phyloP scores from a whole-genome alignment of 1,140 invertebrate species.

The Antheraea pernyi region DNA sequence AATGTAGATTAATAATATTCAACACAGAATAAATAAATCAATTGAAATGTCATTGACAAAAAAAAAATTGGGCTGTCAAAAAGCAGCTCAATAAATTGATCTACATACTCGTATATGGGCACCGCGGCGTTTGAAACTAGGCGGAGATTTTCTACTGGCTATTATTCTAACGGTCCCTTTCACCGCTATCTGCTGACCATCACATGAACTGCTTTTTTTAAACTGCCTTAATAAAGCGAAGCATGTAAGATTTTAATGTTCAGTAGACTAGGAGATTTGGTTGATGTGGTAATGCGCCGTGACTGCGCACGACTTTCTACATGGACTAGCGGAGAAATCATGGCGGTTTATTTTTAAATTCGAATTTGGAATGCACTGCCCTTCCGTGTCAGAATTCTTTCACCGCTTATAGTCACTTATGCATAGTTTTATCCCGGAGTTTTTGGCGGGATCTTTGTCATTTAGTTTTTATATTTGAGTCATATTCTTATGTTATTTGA shows the following conservation, averaged over 20 bases:
- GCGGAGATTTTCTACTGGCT: slow-evolving; percentile 54
- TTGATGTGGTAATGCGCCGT: slow-evolving; percentile 69
- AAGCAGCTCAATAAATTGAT: slow-evolving; percentile 39
- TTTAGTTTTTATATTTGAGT: too few species aligned
- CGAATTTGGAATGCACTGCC: slow-evolving; percentile 46
- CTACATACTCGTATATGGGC: slow-evolving; percentile 32
- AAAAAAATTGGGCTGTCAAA: slow-evolving; percentile 38
- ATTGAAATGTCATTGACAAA: slow-evolving; percentile 24
- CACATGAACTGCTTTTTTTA: slow-evolving; percentile 67
- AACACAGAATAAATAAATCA: slow-evolving; percentile 26
- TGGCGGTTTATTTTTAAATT: slow-evolving; percentile 39
- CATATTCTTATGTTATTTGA: too few species aligned
- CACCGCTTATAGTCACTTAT: background rate
- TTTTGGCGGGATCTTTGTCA: too few species aligned
- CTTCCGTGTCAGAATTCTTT: slow-evolving; percentile 8
- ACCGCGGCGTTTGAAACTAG: slow-evolving; percentile 38
- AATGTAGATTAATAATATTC: background rate
- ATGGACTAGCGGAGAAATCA: slow-evolving; percentile 30
- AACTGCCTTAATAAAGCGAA: slow-evolving; percentile 72
- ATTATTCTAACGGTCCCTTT: slow-evolving; percentile 74
- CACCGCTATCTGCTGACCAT: slow-evolving; percentile 74
- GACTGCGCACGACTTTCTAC: slow-evolving; percentile 74
- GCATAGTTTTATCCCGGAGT: background rate
- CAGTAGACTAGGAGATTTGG: slow-evolving; percentile 61
- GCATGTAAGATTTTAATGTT: slow-evolving; percentile 74